Base-by-base conservation (phyloP, 2,797 vertebrate genomes). In the Toxotes lorentzi region DNA sequence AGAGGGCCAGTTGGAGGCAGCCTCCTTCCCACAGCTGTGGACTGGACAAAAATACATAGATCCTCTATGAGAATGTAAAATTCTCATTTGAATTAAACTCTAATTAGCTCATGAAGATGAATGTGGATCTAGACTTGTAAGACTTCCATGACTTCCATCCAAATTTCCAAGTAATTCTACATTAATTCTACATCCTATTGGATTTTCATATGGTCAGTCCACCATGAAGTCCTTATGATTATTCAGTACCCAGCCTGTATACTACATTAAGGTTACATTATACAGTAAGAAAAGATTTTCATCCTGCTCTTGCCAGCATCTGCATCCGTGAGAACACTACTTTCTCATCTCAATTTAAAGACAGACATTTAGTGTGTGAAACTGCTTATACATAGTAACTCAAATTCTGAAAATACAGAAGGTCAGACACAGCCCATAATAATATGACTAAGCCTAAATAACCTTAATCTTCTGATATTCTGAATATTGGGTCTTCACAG, bases 71-170 rank as follows among this genome's bases (percentile, higher is more conserved):
- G 24, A 27, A 51, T 51, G n/a, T 51, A n/a, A 51, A 24, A 27
- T 53, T 14, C 51, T 53, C 51, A 53, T 27, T 53, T 53, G 24
- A 53, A 53, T 24, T 53, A 62, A 41, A 47, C 61, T 60, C 47
- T 35, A 67, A 66, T 57, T 48, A 48, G 23, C 38, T 68, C 57
- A 47, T 40, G 19, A 61, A 56, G 70, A 79, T 48, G 40, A 43
- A 32, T 47, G 23, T 24, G 48, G 70, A 67, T 13, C 38, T 32
- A 17, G 32, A 38, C 12, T 32, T 63, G 16, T 14, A 35, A 21
- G 24, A 62, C 64, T 12, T 41, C 40, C 11, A 41, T 4, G 40
- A 12, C 13, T 54, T 54, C 24, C 6, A 30, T 41, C 12, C 9
- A 24, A 8, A 17, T 62, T 61, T 67, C 14, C 13, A 14, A 60